Conservation (phyloP, 2,797 vertebrate species). For the Cuniculus paca region DNA sequence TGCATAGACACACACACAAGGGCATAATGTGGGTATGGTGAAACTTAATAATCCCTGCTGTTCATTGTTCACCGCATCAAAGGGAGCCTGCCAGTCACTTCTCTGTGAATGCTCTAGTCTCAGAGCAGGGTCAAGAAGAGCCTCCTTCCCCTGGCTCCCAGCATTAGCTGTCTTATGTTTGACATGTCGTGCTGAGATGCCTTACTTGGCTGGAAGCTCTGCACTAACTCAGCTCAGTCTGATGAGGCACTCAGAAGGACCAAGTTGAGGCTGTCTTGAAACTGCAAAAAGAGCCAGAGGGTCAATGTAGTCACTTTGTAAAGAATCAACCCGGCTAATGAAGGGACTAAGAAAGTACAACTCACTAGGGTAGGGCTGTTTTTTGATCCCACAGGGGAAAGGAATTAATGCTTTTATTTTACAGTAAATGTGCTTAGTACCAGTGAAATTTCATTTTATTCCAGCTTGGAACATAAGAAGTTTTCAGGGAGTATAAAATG, state of each 20-base stretch:
- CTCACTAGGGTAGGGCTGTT: conserved; percentile 64
- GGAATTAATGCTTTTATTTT: conserved; percentile 69
- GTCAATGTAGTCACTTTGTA: conserved; percentile 79
- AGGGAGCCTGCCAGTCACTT: conserved; percentile 71
- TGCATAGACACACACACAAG: not conserved
- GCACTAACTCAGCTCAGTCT: conserved; percentile 72
- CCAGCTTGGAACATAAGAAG: not conserved
- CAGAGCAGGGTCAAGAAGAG: conserved; percentile 75
- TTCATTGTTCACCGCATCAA: conserved; percentile 80
- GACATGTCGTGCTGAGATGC: conserved; percentile 82
- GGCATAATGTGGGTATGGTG: not conserved
- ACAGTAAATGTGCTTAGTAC: conserved; percentile 30
- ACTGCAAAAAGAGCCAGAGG: conserved; percentile 68
- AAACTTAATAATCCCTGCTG: conserved; percentile 77
- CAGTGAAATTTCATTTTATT: conserved; percentile 25
- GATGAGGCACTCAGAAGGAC: conserved; percentile 66
- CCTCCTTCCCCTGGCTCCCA: conserved; percentile 68
- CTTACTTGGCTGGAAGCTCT: conserved; percentile 76
- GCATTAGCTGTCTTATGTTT: conserved; percentile 80
- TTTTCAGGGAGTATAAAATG: not conserved
- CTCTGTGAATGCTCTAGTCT: conserved; percentile 60
- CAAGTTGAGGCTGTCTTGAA: conserved; percentile 73
- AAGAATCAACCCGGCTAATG: conserved; percentile 79
- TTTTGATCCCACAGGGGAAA: conserved; percentile 60
- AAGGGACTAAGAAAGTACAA: conserved; percentile 74